Base-by-base conservation (phyloP, 2,797 vertebrate species). In the Myotis daubentonii region DNA sequence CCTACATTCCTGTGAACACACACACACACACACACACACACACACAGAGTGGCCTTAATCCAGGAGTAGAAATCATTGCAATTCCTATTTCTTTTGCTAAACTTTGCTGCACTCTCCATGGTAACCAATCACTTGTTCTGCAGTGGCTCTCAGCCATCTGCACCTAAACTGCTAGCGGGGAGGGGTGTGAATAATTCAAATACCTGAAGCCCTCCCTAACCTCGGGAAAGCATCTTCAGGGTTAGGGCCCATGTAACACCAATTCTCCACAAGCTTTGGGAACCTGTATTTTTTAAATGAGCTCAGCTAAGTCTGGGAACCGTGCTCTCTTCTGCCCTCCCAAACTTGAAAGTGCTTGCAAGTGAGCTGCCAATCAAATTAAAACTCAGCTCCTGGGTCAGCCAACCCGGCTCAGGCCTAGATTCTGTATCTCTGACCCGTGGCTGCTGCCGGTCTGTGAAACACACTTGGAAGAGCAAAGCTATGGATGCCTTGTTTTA, bases 121-220 rank as follows among this genome's bases (percentile, higher is more conserved):
- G 82, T 25, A 66, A 84, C 41, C 30, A 5, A 8, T 60, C 60
- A 22, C 25, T 78, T 76, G 17, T 38, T 88, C 71, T 66, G 33
- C 44, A 6, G 3, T 3, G 30, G 16, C 38, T 71, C 30, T 86
- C 72, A 89, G 23, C 36, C 23, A 30, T 23, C 13, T 30, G 44
- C 51, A 33, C 47, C 22, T 47, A 47, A 86, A 74, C 81, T 57
- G 62, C 49, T 84, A 19, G 20, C 47, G 47, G 47, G 11, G 47
- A 13, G 51, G 17, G 49, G 47, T 75, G 25, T 92, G 87, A 96
- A 84, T 94, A 93, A 66, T 85, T 82, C 72, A 92, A 74, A 28
- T 51, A 68, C 19, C 78, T 16, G 8, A 93, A 89, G 80, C 16
- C 17, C 66, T 90, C 41, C 57, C 20, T 8, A 53, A 70, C 4